A percentile compares a stretch with the other conserved stretches of the same genome.
Conservation (phyloP, 2,113 vertebrate species). For the Indri indri region DNA sequence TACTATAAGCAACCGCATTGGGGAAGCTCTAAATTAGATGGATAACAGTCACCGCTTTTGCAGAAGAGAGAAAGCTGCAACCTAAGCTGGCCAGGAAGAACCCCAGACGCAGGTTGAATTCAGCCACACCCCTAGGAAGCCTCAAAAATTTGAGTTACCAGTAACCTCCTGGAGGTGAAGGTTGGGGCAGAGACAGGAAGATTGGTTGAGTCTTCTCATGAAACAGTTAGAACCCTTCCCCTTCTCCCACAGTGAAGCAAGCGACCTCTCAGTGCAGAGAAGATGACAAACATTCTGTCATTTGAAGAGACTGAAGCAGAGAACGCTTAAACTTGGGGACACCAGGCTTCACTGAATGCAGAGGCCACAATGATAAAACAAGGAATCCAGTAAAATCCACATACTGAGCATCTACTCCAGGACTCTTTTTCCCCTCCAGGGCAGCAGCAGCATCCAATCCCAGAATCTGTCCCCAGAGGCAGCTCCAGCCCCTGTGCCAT, state of each 20-base stretch:
- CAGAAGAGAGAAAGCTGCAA: background rate
- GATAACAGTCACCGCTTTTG: background rate
- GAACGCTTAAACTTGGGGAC: background rate
- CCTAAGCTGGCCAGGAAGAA: background rate
- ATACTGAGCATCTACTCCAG: rapidly evolving
- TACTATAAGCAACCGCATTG: background rate
- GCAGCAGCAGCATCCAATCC: rapidly evolving
- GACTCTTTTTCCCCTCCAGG: rapidly evolving
- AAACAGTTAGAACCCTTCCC: background rate
- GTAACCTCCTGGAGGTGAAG: background rate
- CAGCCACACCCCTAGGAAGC: background rate
- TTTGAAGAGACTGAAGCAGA: background rate
- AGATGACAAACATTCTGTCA: rapidly evolving
- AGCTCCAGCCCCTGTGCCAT: rapidly evolving
- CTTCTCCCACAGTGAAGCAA: background rate
- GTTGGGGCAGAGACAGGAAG: background rate
- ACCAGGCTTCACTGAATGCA: background rate
- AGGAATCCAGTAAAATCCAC: background rate
- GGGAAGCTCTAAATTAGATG: too few relatives aligned
- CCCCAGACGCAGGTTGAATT: background rate
- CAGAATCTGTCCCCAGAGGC: too few relatives aligned
- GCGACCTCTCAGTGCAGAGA: background rate
- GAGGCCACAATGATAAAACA: background rate
- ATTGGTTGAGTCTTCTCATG: background rate
- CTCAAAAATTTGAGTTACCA: background rate